Conservation (phyloP, 2,113 vertebrate genomes). For the human region GRCh38 chrY:2572001-2572500, state of each 20-base stretch:
- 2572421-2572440: no score
- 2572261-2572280: no score
- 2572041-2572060: not conserved
- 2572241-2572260: not conserved
- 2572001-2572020: not conserved
- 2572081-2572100: no score
- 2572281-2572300: not conserved
- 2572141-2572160: not conserved
- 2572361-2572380: not conserved
- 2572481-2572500: no score
- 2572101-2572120: rapidly evolving
- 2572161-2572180: not conserved
- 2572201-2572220: rapidly evolving
- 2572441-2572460: not conserved
- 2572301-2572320: not conserved
- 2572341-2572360: no score
- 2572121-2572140: no score
- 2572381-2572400: not conserved
- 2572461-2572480: no score
- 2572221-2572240: not conserved
- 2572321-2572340: no score
- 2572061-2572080: rapidly evolving
- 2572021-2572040: not conserved
- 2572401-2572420: not conserved
- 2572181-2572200: not conserved